phyloP scores from a whole-genome alignment of 2,888 invertebrate species.

The Dryobota labecula region DNA sequence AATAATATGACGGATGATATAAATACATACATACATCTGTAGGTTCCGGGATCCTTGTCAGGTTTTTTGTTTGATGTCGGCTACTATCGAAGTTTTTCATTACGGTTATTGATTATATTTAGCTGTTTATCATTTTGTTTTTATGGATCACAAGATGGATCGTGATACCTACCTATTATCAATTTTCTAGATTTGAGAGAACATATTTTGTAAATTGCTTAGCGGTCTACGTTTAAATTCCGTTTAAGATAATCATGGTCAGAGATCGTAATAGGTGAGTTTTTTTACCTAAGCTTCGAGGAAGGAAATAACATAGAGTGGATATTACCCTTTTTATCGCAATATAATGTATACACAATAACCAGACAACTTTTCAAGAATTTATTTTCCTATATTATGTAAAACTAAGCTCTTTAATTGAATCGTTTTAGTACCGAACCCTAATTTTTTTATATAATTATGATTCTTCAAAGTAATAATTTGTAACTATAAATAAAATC shows the following conservation, averaged over 20 bases:
- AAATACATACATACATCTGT: constrained; percentile 10
- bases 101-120: neutral
- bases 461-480: too few relatives aligned
- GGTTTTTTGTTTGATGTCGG: constrained; percentile 19
- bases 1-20: constrained; percentile 14
- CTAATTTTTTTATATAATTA: too few relatives aligned
- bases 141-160: constrained; percentile 6
- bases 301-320: too few relatives aligned
- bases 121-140: constrained; percentile 5
- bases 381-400: too few relatives aligned
- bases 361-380: too few relatives aligned
- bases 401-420: too few relatives aligned
- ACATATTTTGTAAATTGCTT: constrained; percentile 6
- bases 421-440: too few relatives aligned
- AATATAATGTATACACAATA: too few relatives aligned
- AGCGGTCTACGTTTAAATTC: constrained; percentile 1
- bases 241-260: neutral
- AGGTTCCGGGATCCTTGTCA: constrained; percentile 38
- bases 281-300: too few relatives aligned
- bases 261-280: too few relatives aligned
- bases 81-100: constrained; percentile 23
- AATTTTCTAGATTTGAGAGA: constrained; percentile 11
- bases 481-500: too few relatives aligned
- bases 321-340: too few relatives aligned
- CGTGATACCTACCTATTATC: constrained; percentile 16